phyloP scores from a whole-genome alignment of 2,797 vertebrate genomes.

The Leptoclinus maculatus region DNA sequence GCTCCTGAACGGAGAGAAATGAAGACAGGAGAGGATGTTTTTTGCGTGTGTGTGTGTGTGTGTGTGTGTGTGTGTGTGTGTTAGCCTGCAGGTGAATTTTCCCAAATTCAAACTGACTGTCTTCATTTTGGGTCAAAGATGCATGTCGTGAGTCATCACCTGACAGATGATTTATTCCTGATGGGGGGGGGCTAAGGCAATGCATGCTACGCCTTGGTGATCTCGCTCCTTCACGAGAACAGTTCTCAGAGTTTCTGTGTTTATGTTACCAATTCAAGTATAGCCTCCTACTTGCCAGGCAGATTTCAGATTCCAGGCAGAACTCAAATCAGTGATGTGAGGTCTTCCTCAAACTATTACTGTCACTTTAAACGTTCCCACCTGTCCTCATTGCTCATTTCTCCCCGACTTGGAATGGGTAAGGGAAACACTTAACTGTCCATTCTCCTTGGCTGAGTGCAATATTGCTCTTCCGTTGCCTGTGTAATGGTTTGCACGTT shows the following conservation, averaged over 20 bases:
- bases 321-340: slow-evolving; percentile 56
- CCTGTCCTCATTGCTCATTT: slow-evolving; percentile 63
- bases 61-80: background rate
- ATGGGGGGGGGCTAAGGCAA: background rate
- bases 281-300: slow-evolving; percentile 12
- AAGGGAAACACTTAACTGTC: slow-evolving; percentile 55
- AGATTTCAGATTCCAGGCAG: too few relatives aligned
- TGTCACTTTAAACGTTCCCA: slow-evolving; percentile 51
- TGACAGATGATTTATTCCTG: slow-evolving; percentile 24
- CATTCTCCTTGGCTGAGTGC: slow-evolving; percentile 52
- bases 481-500: slow-evolving; percentile 51
- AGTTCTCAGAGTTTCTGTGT: slow-evolving; percentile 23
- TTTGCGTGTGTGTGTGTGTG: background rate
- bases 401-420: slow-evolving; percentile 34
- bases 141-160: slow-evolving; percentile 18
- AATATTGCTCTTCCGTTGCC: slow-evolving; percentile 41
- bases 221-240: slow-evolving; percentile 16
- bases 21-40: slow-evolving; percentile 31
- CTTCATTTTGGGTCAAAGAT: slow-evolving; percentile 48
- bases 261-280: slow-evolving; percentile 18
- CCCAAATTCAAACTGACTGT: slow-evolving; percentile 55
- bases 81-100: slow-evolving; percentile 35
- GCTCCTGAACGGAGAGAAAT: slow-evolving; percentile 33
- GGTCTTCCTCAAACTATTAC: slow-evolving; percentile 55
- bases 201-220: background rate